Evolutionary conservation across 2,888 invertebrate species (phyloP), one percentile per base, ranked within the genome.

Genomic region (Cataglyphis rosenhaueri): DNA sequence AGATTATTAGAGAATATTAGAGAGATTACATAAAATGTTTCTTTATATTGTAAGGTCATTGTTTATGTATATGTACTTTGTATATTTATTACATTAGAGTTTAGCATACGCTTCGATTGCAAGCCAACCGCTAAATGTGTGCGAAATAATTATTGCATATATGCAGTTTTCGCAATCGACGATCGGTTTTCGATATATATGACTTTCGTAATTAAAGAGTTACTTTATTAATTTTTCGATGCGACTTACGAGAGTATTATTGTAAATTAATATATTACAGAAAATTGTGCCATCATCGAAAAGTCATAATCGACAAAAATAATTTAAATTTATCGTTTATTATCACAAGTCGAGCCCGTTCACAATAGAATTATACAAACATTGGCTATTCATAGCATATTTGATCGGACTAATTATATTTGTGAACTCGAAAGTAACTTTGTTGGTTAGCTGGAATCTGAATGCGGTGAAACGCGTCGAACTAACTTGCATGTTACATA

Each of bases 401-500:
- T 75, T 73, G 82, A 84, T 81, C 81, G 73, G 55, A 66, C 55
- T 86, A 87, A 89, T 89, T 85, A 84, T 76, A 79, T 78, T 76
- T 79, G 65, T 44, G 82, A 83, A 70, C 68, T 68, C 70, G 65
- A 70, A 83, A 74, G 84, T 74, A 82, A 84, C 83, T 87, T 38
- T 55, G 66, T 57, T 64, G 61, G 59, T 15, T 68, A 57, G 71
- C 65, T 25, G 64, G 48, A 73, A 62, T 66, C 81, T 62, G 55
- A 73, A 70, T 65, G 59, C 76, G 82, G 66, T 65, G 83, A 66
- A 86, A 88, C 86, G 76, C 81, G 85, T 83, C 84, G 85, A 79
- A 88, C 87, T 82, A 88, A 87, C 86, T 89, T 85, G 65, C 70
- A 84, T 41, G 87, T 84, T 89, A 88, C 90, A 87, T 86, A 89